Evolutionary conservation across 2,797 vertebrate species (phyloP).

Genomic region (Manis pentadactyla): DNA sequence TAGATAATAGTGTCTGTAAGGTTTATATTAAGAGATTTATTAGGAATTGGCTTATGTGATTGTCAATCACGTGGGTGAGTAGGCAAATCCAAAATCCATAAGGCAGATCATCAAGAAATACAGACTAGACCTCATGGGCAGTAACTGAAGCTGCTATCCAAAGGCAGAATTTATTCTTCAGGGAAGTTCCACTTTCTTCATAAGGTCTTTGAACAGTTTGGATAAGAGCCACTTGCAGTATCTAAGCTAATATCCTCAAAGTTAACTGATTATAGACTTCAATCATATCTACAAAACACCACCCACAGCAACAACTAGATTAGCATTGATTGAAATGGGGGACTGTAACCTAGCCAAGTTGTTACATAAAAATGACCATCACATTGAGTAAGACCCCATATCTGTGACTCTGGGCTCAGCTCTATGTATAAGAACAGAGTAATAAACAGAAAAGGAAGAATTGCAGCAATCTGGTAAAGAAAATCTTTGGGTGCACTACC

Average conservation of each 20-base stretch:
- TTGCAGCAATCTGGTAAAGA: not conserved
- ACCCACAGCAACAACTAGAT: not conserved
- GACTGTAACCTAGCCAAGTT: not conserved
- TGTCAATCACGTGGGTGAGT: not conserved
- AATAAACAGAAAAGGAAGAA: not conserved
- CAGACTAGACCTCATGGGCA: not conserved
- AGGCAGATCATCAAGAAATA: not conserved
- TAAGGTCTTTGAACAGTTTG: not conserved
- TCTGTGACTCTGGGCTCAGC: not conserved
- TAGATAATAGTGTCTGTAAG: not conserved
- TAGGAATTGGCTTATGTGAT: not conserved
- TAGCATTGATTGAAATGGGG: not conserved
- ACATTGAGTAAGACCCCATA: not conserved
- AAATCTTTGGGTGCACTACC: not conserved
- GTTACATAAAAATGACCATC: not conserved
- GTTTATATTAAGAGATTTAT: not conserved
- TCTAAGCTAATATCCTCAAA: not conserved
- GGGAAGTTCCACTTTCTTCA: not conserved
- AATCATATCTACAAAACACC: not conserved
- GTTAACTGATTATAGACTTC: not conserved
- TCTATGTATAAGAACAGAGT: not conserved
- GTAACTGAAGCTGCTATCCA: not conserved
- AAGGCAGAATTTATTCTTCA: not conserved
- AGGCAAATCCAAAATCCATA: not conserved
- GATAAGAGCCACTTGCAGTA: not conserved